A percentile compares a stretch with the other conserved stretches of the same genome.
Conservation (phyloP, 35 echinoderm and acorn worm species). For the Stichopus chloronotus region DNA sequence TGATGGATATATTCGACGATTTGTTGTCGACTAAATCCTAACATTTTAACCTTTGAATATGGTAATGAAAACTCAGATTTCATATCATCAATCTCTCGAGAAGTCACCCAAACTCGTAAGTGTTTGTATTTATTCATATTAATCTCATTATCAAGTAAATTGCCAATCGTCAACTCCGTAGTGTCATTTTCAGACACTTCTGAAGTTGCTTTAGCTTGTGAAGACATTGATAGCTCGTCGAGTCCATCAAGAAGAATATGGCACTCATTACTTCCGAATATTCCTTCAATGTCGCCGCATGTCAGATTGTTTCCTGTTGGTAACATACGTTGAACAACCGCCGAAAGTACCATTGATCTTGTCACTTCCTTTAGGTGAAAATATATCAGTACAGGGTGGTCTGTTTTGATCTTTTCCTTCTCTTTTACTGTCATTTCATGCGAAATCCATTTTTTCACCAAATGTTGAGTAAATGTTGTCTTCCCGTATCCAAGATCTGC, state of each 20-base stretch:
- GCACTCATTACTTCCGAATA: not conserved
- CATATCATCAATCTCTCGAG: constrained; percentile 22
- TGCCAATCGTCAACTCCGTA: not conserved
- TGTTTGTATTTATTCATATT: not conserved
- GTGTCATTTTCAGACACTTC: not conserved
- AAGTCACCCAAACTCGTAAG: constrained; percentile 9
- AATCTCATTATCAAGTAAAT: not conserved
- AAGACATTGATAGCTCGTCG: not conserved
- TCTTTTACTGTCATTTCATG: not conserved
- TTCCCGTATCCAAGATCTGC: not conserved
- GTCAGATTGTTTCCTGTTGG: not conserved
- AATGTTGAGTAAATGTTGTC: not conserved
- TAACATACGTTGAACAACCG: not conserved
- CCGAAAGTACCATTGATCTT: not conserved
- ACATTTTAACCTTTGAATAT: constrained; percentile 1
- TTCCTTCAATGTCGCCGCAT: not conserved
- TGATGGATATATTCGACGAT: not conserved
- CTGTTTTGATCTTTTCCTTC: not conserved
- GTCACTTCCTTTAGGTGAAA: not conserved
- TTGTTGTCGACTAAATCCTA: not conserved
- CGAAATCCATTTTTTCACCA: not conserved
- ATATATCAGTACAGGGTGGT: not conserved
- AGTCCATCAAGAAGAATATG: not conserved
- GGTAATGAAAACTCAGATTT: too few relatives aligned
- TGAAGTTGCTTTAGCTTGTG: not conserved